Evolutionary conservation across 2,113 vertebrate genomes (phyloP).

Genomic region (Myodes glareolus): DNA sequence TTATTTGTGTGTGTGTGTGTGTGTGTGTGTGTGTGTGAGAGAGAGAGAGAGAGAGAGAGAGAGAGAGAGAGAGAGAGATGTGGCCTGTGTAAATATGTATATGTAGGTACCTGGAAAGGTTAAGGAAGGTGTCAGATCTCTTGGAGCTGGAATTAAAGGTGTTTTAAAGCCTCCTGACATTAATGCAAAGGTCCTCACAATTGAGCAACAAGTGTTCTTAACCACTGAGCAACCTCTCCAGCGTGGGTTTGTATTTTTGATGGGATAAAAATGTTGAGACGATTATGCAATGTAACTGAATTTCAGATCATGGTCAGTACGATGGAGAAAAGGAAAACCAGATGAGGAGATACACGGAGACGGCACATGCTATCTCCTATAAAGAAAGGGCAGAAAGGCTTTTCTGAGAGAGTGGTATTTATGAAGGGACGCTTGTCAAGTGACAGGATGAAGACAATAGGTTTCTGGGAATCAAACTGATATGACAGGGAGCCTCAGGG

Average conservation of each 20-base stretch:
- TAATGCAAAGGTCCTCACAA: background rate
- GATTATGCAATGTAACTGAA: background rate
- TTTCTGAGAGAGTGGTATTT: background rate
- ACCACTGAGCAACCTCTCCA: background rate
- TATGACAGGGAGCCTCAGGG: background rate
- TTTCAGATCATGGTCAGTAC: slow-evolving; percentile 10
- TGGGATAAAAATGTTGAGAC: slow-evolving; percentile 15
- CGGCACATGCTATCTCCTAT: background rate
- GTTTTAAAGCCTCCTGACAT: background rate
- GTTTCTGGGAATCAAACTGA: slow-evolving; percentile 22
- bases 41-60: background rate
- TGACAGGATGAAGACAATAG: slow-evolving; percentile 30
- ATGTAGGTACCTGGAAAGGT: no score
- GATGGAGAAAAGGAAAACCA: background rate
- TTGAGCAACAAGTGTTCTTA: background rate
- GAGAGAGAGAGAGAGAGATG: background rate
- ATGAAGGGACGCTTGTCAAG: background rate
- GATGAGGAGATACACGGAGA: background rate
- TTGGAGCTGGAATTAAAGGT: background rate
- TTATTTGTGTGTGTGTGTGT: background rate
- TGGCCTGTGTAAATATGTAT: no score
- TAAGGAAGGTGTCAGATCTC: no score
- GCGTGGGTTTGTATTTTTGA: background rate
- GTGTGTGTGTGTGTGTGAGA: background rate
- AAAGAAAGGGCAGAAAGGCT: background rate